These are phyloP conservation scores for Trachelus tabidus DNA, from an alignment of 2,888 invertebrate species.

Conservation along the genomic window DNA sequence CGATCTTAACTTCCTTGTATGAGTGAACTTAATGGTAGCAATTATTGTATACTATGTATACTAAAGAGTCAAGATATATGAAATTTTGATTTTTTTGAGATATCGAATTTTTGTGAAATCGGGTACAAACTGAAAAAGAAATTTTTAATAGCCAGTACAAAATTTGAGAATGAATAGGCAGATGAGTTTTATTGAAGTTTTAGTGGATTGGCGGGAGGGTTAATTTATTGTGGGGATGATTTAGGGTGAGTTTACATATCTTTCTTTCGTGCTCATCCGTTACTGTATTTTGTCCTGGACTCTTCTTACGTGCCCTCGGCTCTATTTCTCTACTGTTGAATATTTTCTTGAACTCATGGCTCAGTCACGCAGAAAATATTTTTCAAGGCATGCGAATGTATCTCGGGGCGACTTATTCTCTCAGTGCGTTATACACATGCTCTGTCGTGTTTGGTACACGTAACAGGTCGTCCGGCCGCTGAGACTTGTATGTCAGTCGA, in stretches of 20 bases:
- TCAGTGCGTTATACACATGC: not conserved
- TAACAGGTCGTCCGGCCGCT: not conserved
- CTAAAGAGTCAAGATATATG: not conserved
- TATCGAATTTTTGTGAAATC: no score
- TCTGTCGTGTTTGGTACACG: not conserved
- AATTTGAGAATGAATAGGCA: not conserved
- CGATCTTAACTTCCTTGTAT: not conserved
- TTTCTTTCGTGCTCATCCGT: not conserved
- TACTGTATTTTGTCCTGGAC: not conserved
- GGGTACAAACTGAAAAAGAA: no score
- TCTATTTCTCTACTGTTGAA: not conserved
- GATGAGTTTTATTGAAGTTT: no score
- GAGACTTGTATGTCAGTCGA: slow-evolving; percentile 8
- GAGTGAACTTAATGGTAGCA: not conserved
- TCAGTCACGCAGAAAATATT: not conserved
- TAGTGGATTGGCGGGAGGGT: not conserved
- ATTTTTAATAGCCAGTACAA: not conserved
- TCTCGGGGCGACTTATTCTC: not conserved
- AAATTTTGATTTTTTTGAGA: not conserved
- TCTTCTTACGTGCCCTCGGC: not conserved
- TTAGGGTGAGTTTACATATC: not conserved
- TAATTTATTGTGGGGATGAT: not conserved
- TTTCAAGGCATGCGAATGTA: not conserved
- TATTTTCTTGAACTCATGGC: not conserved
- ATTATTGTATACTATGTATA: not conserved